Conservation (phyloP, 2,888 invertebrate genomes). For the Netelia fuscicornis region DNA sequence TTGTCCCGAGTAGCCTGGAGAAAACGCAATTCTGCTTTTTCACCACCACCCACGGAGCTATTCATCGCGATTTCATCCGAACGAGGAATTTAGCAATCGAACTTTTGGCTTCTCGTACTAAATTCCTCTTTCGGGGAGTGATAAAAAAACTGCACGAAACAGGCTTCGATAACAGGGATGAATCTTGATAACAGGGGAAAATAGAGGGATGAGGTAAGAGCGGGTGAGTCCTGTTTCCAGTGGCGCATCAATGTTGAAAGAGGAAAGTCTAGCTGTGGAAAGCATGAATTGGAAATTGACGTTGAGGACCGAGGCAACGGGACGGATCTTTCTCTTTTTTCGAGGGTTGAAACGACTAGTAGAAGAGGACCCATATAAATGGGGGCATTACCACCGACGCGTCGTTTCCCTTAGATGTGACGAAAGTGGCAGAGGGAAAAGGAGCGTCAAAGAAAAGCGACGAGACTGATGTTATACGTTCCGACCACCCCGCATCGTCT, state of each 20-base stretch:
- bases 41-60: slow-evolving; percentile 12
- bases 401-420: slow-evolving; percentile 40
- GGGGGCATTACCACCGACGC: slow-evolving; percentile 68
- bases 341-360: slow-evolving; percentile 10
- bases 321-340: background rate
- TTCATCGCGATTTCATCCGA: slow-evolving; percentile 35
- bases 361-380: slow-evolving; percentile 71
- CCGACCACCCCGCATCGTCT: slow-evolving; percentile 45
- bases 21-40: slow-evolving; percentile 56
- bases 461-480: slow-evolving; percentile 47
- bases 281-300: slow-evolving; percentile 39
- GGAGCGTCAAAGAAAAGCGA: slow-evolving; percentile 64
- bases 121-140: background rate
- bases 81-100: slow-evolving; percentile 21
- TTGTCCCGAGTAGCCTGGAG: slow-evolving; percentile 34
- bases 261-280: slow-evolving; percentile 1
- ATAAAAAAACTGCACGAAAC: background rate
- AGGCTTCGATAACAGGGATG: background rate
- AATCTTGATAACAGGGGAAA: background rate
- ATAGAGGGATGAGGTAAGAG: background rate
- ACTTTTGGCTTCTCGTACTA: slow-evolving; percentile 41
- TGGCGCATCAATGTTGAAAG: background rate
- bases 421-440: slow-evolving; percentile 37
- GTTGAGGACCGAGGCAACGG: slow-evolving; percentile 7
- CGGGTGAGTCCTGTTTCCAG: background rate